Conservation (phyloP, 2,888 invertebrate genomes). For the Troilus luridus region DNA sequence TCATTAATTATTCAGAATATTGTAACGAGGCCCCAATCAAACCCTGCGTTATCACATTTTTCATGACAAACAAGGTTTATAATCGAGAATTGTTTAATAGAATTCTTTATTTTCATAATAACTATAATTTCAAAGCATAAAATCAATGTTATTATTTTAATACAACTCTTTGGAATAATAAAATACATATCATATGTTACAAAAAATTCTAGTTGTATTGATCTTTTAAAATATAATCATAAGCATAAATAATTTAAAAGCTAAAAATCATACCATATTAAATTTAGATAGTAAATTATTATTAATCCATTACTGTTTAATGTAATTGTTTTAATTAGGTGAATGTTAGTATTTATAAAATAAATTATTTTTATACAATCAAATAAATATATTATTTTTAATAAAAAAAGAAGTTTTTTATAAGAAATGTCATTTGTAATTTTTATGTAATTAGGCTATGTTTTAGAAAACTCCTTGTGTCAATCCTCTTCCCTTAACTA, state of each 20-base stretch:
- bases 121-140: not conserved
- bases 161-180: not conserved
- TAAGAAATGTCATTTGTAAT: too few species aligned
- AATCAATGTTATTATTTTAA: not conserved
- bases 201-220: not conserved
- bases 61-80: not conserved
- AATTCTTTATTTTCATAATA: not conserved
- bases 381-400: too few species aligned
- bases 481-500: too few species aligned
- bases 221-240: not conserved
- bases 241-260: not conserved
- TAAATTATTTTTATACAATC: too few species aligned
- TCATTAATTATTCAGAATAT: constrained; percentile 60
- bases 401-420: too few species aligned
- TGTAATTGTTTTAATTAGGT: not conserved
- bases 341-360: not conserved
- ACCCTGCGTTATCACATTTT: constrained; percentile 59
- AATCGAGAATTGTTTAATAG: not conserved
- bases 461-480: too few species aligned
- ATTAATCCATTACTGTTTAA: not conserved
- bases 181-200: not conserved
- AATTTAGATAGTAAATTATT: not conserved
- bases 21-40: constrained; percentile 60
- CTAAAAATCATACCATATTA: not conserved
- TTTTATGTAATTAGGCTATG: too few species aligned